Conservation (phyloP, 2,888 invertebrate species). For the Leucophenga montana region DNA sequence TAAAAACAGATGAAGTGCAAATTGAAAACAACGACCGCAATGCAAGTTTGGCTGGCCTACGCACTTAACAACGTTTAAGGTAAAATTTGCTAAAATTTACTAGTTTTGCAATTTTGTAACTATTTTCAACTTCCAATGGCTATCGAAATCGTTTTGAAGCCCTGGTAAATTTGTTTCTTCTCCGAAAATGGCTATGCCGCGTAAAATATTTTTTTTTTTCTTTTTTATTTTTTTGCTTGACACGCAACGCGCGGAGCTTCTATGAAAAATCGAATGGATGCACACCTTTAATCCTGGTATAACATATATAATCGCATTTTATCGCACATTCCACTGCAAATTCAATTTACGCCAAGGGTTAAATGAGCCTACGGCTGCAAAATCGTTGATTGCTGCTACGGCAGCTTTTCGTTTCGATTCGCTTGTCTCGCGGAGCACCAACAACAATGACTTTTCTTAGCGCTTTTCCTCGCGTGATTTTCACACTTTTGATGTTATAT, state of each 20-base stretch:
- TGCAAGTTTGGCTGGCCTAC: no score
- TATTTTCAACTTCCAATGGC: no score
- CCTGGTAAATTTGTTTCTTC: slow-evolving; percentile 21
- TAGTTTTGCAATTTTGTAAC: no score
- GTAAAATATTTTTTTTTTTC: slow-evolving; percentile 8
- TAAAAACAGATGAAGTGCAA: no score
- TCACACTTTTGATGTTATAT: neutral
- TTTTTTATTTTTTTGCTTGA: neutral
- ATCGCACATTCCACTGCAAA: slow-evolving; percentile 8
- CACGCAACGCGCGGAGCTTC: neutral
- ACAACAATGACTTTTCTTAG: slow-evolving; percentile 20
- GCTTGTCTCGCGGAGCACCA: slow-evolving; percentile 1
- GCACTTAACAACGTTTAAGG: no score
- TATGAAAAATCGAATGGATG: neutral
- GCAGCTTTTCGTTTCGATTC: neutral
- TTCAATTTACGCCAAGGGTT: neutral
- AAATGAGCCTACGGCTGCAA: neutral
- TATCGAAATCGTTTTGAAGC: slow-evolving; percentile 2
- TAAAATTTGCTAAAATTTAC: no score
- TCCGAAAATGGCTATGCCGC: slow-evolving; percentile 20
- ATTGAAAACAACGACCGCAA: no score
- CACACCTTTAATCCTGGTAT: slow-evolving; percentile 12
- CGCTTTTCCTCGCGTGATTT: slow-evolving; percentile 1
- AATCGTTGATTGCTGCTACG: neutral
- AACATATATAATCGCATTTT: slow-evolving; percentile 2